Base-by-base conservation (phyloP, 1,140 invertebrate genomes). In the Agrilus planipennis region DNA sequence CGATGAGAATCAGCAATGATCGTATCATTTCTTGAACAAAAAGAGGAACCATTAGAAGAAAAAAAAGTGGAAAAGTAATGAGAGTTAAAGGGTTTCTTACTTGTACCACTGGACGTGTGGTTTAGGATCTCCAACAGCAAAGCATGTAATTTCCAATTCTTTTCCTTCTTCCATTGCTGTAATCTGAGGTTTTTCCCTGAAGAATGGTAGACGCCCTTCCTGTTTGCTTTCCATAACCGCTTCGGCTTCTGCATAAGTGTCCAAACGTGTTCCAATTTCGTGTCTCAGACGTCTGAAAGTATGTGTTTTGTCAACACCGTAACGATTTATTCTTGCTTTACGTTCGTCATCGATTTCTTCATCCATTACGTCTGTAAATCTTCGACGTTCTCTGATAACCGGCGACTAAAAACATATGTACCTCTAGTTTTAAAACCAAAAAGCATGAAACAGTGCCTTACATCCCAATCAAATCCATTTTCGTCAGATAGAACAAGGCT, bases 61-160 rank as follows among this genome's bases (percentile, higher is more conserved):
- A 9, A 32, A 32, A 32, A 11, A 32, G 7, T 14, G 14, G 16
- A 4, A n/a, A 34, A 9, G 11, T 7, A 12, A 7, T 4, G 15
- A 5, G 11, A 30, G 15, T 30, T 12, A 30, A 7, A n/a, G n/a
- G 19, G 22, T 22, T 21, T 58, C 65, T 61, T 57, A 73, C 64
- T 85, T 89, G 64, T 89, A 97, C 93, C 94, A 99, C 48, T 93
- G 87, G n/a, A 97, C 78, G 29, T 72, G 65, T 0, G 93, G 91
- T 53, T 81, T 78, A 0, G 92, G 92, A 53, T 88, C 84, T 0
- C 90, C 91, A 4, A 91, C 83, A 2, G 88, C 86, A 34, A 81
- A 79, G 63, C 89, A 95, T 7, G 76, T 72, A 4, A 96, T 65
- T 44, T 84, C 77, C 1, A 84, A 77, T 9, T 76, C 72, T 51